These are phyloP conservation scores for Caenorhabditis doughertyi DNA, from an alignment of 2,888 invertebrate genomes.

Conservation along the genomic window DNA sequence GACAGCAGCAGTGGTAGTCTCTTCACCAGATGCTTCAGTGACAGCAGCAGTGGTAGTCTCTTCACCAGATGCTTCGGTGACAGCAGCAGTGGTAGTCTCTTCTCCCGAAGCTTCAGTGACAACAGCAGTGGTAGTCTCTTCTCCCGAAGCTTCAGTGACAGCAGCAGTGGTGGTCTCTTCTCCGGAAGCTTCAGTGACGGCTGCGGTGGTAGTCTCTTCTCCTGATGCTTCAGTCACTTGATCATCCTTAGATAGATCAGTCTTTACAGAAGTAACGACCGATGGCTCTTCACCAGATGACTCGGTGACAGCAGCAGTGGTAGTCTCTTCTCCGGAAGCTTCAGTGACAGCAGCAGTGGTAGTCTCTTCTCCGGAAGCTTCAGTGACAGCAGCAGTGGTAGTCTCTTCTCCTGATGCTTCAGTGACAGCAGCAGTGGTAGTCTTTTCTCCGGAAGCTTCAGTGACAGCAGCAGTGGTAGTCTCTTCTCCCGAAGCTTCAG, in stretches of 20 bases:
- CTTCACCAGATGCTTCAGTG: conserved; percentile 22
- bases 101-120: conserved; percentile 35
- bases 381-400: conserved; percentile 20
- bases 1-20: conserved; percentile 29
- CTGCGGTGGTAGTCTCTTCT: conserved; percentile 42
- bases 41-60: neutral
- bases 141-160: conserved; percentile 20
- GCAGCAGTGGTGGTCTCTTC: conserved; percentile 3
- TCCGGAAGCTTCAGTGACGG: conserved; percentile 38
- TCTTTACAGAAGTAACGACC: neutral
- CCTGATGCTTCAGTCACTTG: conserved; percentile 11
- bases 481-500: conserved; percentile 25
- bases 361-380: conserved; percentile 32
- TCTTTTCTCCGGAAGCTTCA: conserved; percentile 33
- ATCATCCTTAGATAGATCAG: conserved; percentile 9
- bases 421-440: conserved; percentile 15
- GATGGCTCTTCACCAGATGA: conserved; percentile 6
- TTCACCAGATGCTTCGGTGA: neutral
- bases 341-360: conserved; percentile 39
- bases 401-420: conserved; percentile 27
- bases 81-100: conserved; percentile 6
- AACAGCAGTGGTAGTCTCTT: conserved; percentile 30
- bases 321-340: conserved; percentile 22
- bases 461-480: conserved; percentile 35
- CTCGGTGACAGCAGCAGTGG: conserved; percentile 27